Evolutionary conservation across 1,140 invertebrate genomes (phyloP).

Genomic region (Camponotus pennsylvanicus): DNA sequence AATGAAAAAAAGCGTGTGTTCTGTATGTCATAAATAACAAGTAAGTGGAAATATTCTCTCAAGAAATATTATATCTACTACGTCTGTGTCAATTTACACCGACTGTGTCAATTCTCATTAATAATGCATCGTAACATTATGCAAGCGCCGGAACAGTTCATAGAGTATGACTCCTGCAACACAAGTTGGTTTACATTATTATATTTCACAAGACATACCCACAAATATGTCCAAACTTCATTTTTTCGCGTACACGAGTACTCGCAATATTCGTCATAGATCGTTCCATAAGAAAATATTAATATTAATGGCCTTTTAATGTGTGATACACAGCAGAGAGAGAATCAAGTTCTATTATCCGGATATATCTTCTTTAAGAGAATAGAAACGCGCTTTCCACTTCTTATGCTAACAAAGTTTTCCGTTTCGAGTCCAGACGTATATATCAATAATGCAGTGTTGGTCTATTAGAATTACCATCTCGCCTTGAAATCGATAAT

Average conservation of each 20-base stretch:
- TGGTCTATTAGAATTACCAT: conserved; percentile 27
- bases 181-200: conserved; percentile 4
- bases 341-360: not conserved
- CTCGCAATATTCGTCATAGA: not conserved
- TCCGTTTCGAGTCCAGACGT: not conserved
- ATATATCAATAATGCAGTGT: not conserved
- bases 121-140: conserved; percentile 48
- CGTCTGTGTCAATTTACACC: conserved; percentile 48
- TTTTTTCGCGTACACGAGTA: not conserved
- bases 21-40: not conserved
- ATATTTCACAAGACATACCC: not conserved
- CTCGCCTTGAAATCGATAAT: conserved; percentile 45
- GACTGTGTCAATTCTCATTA: conserved; percentile 47
- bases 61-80: conserved; percentile 23
- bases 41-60: not conserved
- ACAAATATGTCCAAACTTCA: not conserved
- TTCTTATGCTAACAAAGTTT: conserved; percentile 2
- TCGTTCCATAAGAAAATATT: not conserved
- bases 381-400: not conserved
- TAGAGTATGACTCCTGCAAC: conserved; percentile 40
- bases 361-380: not conserved
- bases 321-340: not conserved
- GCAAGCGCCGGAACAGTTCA: conserved; percentile 32
- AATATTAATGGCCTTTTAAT: not conserved
- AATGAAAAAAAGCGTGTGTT: not conserved